Evolutionary conservation across 2,888 invertebrate species (phyloP), one percentile per base, ranked within the genome.

Genomic region (Phyllotreta striolata): DNA sequence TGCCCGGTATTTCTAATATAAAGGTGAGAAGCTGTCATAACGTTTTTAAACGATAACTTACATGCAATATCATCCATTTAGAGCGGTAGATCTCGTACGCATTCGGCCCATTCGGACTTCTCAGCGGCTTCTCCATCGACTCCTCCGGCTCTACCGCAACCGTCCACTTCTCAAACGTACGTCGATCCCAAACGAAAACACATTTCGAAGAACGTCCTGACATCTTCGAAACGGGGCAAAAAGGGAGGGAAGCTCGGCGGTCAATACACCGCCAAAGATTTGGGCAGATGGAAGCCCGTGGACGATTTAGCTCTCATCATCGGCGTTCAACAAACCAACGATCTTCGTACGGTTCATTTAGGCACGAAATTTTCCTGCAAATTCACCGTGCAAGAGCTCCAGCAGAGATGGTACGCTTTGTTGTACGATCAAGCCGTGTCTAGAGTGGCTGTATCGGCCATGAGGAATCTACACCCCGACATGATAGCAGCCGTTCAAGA

Each of bases 291-390:
- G 98, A 97, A 98, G 78, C 96, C 98, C 1, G 92, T 93, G 14
- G 99, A 99, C 84, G 99, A 99, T 84, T 84, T 98, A 35, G 92
- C 95, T 0, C 84, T 99, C 0, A 94, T 99, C 66, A 89, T 94
- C 68, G 96, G 73, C 14, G 94, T 98, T 3, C 93, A 95, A 76
- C 98, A 88, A 84, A 92, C 92, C 8, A 92, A 92, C 81, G 92
- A 92, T 76, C 80, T 92, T 62, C 85, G 90, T 44, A 88, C 89
- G 77, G 91, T 99, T 0, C 94, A 96, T 79, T 86, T 94, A 67
- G 96, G 96, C 4, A 91, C 95, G 0, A 97, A 96, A 78, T 99
- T 99, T 83, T 95, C 98, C 0, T 96, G 97, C 77, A 91, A 94
- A 63, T 98, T 97, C 80, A 95, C 96, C 0, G 84, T 96, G 24